These are phyloP conservation scores for Pollenia angustigena DNA, from an alignment of 2,888 invertebrate genomes.

Conservation along the genomic window DNA sequence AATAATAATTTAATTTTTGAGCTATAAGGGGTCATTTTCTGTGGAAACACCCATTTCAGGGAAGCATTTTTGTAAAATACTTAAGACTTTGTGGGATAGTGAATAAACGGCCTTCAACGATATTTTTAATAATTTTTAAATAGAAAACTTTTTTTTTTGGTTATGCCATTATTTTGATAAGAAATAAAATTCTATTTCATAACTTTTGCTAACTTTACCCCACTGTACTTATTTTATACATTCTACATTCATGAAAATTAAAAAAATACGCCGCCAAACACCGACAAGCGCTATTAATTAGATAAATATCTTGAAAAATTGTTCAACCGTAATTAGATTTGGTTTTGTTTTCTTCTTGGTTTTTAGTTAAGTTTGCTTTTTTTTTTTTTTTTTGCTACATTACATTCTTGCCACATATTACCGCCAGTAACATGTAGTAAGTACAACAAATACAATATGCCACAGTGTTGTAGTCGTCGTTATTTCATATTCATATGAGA, in stretches of 20 bases:
- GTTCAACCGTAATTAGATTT: conserved; percentile 85
- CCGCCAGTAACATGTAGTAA: conserved; percentile 22
- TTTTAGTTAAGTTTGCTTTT: conserved; percentile 51
- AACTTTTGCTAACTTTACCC: neutral
- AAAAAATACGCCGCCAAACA: conserved; percentile 64
- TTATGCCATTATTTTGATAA: too few relatives aligned
- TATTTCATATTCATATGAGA: conserved; percentile 69
- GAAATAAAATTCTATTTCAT: neutral
- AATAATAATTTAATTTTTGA: too few relatives aligned
- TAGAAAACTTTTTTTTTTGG: too few relatives aligned
- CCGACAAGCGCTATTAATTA: conserved; percentile 82
- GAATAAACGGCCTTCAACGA: too few relatives aligned
- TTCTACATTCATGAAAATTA: conserved; percentile 65
- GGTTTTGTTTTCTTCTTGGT: conserved; percentile 75
- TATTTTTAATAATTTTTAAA: too few relatives aligned
- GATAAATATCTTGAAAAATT: conserved; percentile 84
- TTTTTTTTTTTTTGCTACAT: too few relatives aligned
- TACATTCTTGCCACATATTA: conserved; percentile 46
- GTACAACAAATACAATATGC: conserved; percentile 41
- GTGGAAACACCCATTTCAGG: too few relatives aligned
- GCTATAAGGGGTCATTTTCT: too few relatives aligned
- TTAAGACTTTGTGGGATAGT: too few relatives aligned
- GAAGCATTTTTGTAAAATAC: too few relatives aligned
- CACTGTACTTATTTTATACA: conserved; percentile 57
- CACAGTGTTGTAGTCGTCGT: conserved; percentile 55